Base-by-base conservation (phyloP, 2,888 invertebrate species). In the Myopa testacea region DNA sequence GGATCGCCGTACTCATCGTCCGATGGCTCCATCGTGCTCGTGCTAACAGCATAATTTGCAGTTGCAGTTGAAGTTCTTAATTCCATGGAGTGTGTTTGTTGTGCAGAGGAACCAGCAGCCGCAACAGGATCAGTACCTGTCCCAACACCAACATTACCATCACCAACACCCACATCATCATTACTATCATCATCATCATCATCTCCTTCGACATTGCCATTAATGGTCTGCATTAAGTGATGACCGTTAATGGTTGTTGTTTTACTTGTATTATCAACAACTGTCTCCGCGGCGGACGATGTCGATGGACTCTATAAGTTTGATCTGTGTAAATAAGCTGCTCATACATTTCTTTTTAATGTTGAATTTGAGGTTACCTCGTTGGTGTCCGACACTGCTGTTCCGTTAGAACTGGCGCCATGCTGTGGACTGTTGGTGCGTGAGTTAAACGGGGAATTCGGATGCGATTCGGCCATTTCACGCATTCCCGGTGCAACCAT, bases 1-100 rank as follows among this genome's bases (percentile, higher is more conserved):
- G 95, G 95, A 89, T 95, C 95, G 77, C 93, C 94, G 87, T 93
- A 95, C 88, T 95, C 95, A 85, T 95, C 95, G 86, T 88, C 91
- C 84, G 84, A 91, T 84, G 88, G 89, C 40, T 87, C 88, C 37
- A 86, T 84, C 55, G 84, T 85, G 19, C 86, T 87, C 79, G 81
- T 82, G 50, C 75, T 75, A 5, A 60, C n/a, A n/a, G 75, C 55
- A 34, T 75, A 75, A 8, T 38, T 75, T 70, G 70, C 14, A 45
- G 8, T 45, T 50, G 60, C 34, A 60, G 62, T 19, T 12, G 62
- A 60, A 6, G 58, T 38, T 16, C 19, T 62, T 45, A 45, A 3
- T 45, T 10, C 45, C 37, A 34, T n/a, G 2, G 34, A 6, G 14
- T 16, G 34, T 19, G 63, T 34, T 63, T n/a, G 38, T 50, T 3